phyloP scores from a whole-genome alignment of 2,888 invertebrate genomes.

The Tolmerus cingulatus region DNA sequence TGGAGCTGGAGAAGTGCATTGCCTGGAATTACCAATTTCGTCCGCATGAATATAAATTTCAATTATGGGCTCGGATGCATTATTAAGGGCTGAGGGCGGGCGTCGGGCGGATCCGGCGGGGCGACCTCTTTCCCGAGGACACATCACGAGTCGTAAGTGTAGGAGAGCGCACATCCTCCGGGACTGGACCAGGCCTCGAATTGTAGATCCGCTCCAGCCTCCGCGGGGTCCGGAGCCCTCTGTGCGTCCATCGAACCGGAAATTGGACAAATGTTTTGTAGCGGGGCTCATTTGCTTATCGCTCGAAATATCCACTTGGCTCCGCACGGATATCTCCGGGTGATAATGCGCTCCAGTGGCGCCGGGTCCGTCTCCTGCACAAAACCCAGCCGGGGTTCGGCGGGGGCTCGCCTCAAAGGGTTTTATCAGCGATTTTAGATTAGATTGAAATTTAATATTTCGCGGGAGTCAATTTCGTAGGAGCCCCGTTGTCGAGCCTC shows the following conservation, averaged over 20 bases:
- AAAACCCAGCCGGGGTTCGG: background rate
- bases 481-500: background rate
- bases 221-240: background rate
- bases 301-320: background rate
- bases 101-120: background rate
- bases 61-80: conserved; percentile 33
- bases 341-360: background rate
- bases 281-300: conserved; percentile 27
- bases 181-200: background rate
- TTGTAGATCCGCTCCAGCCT: background rate
- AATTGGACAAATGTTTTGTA: conserved; percentile 28
- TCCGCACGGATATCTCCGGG: background rate
- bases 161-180: background rate
- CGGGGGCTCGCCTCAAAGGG: background rate
- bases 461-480: conserved; percentile 27
- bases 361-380: background rate
- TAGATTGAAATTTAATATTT: conserved; percentile 37
- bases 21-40: conserved; percentile 58
- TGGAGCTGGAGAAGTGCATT: background rate
- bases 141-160: background rate
- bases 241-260: background rate
- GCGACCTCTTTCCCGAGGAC: conserved; percentile 1
- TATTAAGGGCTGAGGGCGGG: conserved; percentile 14
- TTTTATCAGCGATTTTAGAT: conserved; percentile 29
- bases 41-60: conserved; percentile 56